Conservation (phyloP, 2,113 vertebrate species). For the Reinhardtius hippoglossoides region DNA sequence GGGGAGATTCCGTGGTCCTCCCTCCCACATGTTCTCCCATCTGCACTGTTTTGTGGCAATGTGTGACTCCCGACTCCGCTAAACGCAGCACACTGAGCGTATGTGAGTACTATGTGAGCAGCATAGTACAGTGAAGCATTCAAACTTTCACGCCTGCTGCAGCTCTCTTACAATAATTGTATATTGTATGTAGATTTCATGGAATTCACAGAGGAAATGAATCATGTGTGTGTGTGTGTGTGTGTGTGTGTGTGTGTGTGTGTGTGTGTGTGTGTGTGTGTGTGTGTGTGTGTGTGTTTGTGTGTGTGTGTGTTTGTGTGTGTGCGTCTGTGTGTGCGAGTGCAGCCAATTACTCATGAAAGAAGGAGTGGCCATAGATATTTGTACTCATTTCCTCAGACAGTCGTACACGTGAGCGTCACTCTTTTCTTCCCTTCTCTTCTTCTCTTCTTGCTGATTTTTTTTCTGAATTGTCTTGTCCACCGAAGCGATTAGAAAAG, state of each 20-base stretch:
- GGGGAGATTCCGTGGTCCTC: constrained; percentile 71
- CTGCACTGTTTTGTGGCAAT: constrained; percentile 60
- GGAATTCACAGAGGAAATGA: constrained; percentile 25
- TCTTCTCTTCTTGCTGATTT: too few relatives aligned
- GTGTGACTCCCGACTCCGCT: constrained; percentile 18
- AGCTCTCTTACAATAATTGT: constrained; percentile 32
- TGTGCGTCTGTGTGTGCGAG: constrained; percentile 9
- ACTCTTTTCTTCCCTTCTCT: too few relatives aligned
- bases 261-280: constrained; percentile 17
- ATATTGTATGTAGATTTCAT: constrained; percentile 1
- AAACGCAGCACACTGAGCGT: background rate
- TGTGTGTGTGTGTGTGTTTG: constrained; percentile 1
- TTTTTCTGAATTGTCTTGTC: constrained; percentile 4
- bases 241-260: constrained; percentile 3
- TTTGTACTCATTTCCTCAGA: constrained; percentile 61
- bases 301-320: constrained; percentile 18
- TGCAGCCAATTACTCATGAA: constrained; percentile 19
- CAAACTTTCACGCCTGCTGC: constrained; percentile 13
- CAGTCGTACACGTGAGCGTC: constrained; percentile 28
- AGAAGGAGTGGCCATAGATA: constrained; percentile 31
- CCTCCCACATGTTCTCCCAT: constrained; percentile 69
- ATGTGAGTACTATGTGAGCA: background rate
- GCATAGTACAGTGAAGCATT: background rate
- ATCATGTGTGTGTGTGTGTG: constrained; percentile 17
- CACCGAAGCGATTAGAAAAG: constrained; percentile 20